Percentiles rank a stretch among this genome's conserved stretches.
These are phyloP conservation scores for Petrocephalus zakoni DNA, from an alignment of 2,113 vertebrate genomes.

Conservation along the genomic window DNA sequence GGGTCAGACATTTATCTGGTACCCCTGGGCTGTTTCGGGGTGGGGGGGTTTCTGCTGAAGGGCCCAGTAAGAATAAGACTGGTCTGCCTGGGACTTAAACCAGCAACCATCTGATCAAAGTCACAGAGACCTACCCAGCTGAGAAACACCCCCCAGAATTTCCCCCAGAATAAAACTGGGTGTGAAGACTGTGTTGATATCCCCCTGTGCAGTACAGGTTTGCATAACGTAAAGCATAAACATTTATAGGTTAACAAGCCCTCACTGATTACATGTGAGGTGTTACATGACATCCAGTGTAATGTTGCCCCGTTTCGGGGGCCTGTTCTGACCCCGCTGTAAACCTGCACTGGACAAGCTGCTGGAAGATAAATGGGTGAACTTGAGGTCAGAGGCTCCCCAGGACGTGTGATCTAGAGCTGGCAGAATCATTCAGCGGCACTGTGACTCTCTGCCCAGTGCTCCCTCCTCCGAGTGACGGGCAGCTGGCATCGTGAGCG, in stretches of 20 bases:
- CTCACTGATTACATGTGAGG: not conserved
- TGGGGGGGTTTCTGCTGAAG: not conserved
- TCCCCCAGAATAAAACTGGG: not conserved
- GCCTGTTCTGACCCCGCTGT: not conserved
- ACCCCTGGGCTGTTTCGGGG: not conserved
- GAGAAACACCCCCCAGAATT: not conserved
- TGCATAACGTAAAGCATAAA: not conserved
- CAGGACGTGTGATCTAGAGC: not conserved
- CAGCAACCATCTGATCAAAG: not conserved
- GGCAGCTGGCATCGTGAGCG: not conserved
- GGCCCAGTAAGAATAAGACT: not conserved
- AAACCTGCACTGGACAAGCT: not conserved
- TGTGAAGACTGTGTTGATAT: not conserved
- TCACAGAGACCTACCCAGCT: not conserved
- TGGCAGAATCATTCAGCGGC: constrained; percentile 26
- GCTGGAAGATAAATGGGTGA: not conserved
- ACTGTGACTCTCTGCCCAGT: constrained; percentile 5
- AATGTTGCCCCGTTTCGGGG: not conserved
- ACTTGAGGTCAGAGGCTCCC: not conserved
- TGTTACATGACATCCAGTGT: not conserved
- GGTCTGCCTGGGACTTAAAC: not conserved
- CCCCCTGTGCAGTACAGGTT: not conserved
- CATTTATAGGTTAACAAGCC: not conserved
- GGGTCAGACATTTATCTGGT: not conserved
- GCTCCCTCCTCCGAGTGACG: not conserved